Evolutionary conservation across 2,888 invertebrate species (phyloP).

Genomic region (Papilio elwesi): DNA sequence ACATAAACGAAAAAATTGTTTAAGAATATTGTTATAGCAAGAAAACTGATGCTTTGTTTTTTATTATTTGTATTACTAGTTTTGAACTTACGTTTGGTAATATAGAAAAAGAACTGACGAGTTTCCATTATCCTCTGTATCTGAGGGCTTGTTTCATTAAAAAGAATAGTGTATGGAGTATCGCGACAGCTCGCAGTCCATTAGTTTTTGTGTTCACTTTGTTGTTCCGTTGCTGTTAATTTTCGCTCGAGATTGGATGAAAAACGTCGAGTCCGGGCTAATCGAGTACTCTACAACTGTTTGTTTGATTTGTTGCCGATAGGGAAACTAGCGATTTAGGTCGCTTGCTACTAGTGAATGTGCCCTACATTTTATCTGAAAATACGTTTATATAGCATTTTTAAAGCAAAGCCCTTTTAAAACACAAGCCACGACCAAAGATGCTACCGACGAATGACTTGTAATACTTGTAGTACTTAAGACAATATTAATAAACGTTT

Average conservation of each 20-base stretch:
- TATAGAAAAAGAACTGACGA: background rate
- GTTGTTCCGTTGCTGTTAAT: conserved; percentile 35
- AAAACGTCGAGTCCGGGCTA: conserved; percentile 31
- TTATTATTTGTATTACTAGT: background rate
- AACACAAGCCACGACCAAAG: too few relatives aligned
- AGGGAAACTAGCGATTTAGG: conserved; percentile 23
- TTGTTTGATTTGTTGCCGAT: conserved; percentile 33
- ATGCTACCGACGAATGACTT: too few relatives aligned
- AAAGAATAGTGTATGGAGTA: background rate
- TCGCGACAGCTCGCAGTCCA: conserved; percentile 16
- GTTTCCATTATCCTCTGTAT: background rate
- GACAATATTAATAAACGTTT: too few relatives aligned
- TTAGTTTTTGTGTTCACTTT: conserved; percentile 38
- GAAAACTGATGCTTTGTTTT: background rate
- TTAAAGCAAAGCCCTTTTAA: too few relatives aligned
- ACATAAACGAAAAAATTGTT: background rate
- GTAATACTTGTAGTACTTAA: too few relatives aligned
- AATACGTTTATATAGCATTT: too few relatives aligned
- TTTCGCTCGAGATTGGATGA: conserved; percentile 39
- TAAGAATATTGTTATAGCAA: background rate
- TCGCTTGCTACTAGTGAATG: background rate
- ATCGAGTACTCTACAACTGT: conserved; percentile 29
- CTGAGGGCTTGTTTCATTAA: conserved; percentile 9
- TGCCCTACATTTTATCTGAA: too few relatives aligned
- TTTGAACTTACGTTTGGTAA: background rate